A percentile compares a stretch with the other conserved stretches of the same genome.
Conservation (phyloP, 2,888 invertebrate genomes). For the Mechanitis mazaeus region DNA sequence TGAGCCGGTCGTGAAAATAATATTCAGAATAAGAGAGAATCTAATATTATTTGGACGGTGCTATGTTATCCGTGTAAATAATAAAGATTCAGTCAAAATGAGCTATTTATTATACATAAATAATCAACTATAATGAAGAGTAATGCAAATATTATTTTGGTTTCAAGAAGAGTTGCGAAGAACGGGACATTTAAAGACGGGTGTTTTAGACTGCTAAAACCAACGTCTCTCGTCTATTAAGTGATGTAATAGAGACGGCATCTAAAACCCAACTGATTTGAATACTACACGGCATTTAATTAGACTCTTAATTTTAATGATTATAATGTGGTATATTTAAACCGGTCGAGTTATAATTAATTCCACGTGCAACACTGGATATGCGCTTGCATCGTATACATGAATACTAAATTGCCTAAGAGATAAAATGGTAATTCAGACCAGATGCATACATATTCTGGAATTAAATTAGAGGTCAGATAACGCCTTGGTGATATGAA, state of each 20-base stretch:
- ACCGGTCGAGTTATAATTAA: conserved; percentile 52
- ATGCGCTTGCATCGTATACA: conserved; percentile 61
- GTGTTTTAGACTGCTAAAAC: no score
- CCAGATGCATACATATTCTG: conserved; percentile 55
- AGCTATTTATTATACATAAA: no score
- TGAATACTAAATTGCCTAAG: conserved; percentile 68
- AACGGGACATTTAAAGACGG: no score
- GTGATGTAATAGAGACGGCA: no score
- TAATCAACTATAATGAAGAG: no score
- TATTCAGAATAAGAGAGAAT: conserved; percentile 5
- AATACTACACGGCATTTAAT: conserved; percentile 15
- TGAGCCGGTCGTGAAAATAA: conserved; percentile 3
- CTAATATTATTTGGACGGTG: conserved; percentile 1
- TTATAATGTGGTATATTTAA: conserved; percentile 25
- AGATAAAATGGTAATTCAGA: conserved; percentile 72
- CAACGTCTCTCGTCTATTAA: no score
- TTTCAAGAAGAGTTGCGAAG: no score
- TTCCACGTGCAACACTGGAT: conserved; percentile 53
- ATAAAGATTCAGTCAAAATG: neutral
- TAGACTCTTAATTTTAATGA: no score
- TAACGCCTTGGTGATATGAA: conserved; percentile 32
- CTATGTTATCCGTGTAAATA: conserved; percentile 4
- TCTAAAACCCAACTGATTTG: no score
- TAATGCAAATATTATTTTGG: no score
- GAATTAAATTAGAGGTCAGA: conserved; percentile 54